Percentiles rank a stretch among this genome's conserved stretches.
These are phyloP conservation scores for Smutsia temminckii DNA, from an alignment of 2,797 vertebrate species.

Conservation along the genomic window DNA sequence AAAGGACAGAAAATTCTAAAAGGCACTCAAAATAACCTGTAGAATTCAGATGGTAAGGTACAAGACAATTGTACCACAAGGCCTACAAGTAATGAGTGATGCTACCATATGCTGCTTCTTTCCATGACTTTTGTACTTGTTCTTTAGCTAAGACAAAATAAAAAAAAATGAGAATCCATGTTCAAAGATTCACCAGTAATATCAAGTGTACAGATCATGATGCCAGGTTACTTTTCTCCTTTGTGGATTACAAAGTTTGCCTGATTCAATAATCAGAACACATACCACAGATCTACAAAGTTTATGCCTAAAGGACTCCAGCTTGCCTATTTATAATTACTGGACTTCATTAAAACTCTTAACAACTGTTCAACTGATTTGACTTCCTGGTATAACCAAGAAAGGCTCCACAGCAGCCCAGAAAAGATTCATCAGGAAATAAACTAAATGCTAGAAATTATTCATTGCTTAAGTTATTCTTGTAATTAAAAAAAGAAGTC, in stretches of 20 bases:
- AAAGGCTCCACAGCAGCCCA: background rate
- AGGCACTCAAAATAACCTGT: background rate
- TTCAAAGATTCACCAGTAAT: background rate
- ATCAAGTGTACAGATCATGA: background rate
- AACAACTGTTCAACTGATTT: constrained; percentile 17
- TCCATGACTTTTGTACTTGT: background rate
- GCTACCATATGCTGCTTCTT: background rate
- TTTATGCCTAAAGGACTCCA: background rate
- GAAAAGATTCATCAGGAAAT: constrained; percentile 12
- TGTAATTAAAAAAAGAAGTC: background rate
- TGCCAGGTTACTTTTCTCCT: background rate
- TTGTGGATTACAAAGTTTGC: background rate
- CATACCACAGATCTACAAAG: background rate
- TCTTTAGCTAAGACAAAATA: background rate
- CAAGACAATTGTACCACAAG: background rate
- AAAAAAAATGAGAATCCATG: background rate
- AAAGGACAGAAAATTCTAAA: background rate
- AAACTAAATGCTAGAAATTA: constrained; percentile 1
- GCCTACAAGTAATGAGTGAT: background rate
- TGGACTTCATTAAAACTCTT: constrained; percentile 9
- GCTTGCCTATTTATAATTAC: background rate
- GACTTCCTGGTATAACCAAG: background rate
- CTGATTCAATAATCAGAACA: background rate
- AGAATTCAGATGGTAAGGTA: background rate
- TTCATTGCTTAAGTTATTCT: background rate